Base-by-base conservation (phyloP, 2,113 vertebrate species). In the Oenanthe melanoleuca region DNA sequence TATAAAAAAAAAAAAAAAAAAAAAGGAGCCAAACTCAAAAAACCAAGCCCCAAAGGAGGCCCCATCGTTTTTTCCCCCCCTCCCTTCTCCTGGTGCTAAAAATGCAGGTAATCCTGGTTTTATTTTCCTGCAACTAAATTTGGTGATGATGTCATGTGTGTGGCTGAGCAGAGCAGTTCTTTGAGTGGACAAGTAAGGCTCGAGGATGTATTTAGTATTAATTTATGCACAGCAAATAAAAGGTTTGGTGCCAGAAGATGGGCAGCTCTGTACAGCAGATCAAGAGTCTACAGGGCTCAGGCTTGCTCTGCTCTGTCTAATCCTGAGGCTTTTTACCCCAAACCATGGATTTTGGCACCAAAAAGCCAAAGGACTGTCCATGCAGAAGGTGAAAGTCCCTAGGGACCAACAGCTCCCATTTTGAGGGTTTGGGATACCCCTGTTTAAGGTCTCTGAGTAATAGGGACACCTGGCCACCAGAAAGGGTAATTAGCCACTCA, bases 211-310 rank as follows among this genome's bases (percentile, higher is more conserved):
- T 90, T 92, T 84, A 83, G 78, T 79, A 84, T 66, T 92, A 74
- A 92, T 91, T 93, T 91, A 95, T 93, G 87, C 89, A 77, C 33
- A 80, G 53, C 56, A 93, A 96, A 96, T 73, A 63, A 63, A 87
- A 90, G 13, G 15, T 52, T 57, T 64, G 66, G 21, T 70, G 40
- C 34, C 75, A 90, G 71, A 78, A 55, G 60, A 74, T 63, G 52
- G 47, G 59, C 55, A 80, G 44, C 38, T 31, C 38, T 33, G 22
- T 16, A 60, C 22, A 88, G 59, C 42, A 42, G 29, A 73, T 80
- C 38, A 72, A 71, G 80, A 82, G 19, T 11, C 8, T 9, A 5
- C 12, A 69, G 8, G 19, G 22, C 56, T 73, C 69, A 73, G 45
- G 24, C 9, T 19, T 63, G 25, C 47, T 84, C 45, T 80, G 5